Evolutionary conservation across 2,888 invertebrate species (phyloP).

Genomic region (Spodoptera littoralis): DNA sequence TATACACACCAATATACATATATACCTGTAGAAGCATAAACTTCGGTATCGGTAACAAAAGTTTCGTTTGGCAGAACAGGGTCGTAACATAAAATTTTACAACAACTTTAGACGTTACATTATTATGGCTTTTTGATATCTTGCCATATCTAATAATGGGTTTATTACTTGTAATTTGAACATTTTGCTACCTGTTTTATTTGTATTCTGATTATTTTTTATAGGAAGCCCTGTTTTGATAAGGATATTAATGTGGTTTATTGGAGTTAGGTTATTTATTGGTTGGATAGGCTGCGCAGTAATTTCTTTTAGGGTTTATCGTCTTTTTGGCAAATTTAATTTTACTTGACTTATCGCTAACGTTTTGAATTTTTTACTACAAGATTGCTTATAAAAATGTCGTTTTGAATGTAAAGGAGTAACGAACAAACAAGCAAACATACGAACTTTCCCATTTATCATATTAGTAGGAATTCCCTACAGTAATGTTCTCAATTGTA

Average conservation of each 20-base stretch:
- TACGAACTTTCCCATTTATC: too few relatives aligned
- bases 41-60: slow-evolving; percentile 76
- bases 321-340: too few relatives aligned
- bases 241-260: background rate
- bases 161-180: slow-evolving; percentile 80
- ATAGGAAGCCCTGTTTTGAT: slow-evolving; percentile 8
- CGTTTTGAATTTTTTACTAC: too few relatives aligned
- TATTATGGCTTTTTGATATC: slow-evolving; percentile 85
- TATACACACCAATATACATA: slow-evolving; percentile 22
- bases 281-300: too few relatives aligned
- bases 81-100: slow-evolving; percentile 86
- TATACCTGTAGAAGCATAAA: slow-evolving; percentile 69
- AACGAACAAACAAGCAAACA: too few relatives aligned
- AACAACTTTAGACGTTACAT: slow-evolving; percentile 82
- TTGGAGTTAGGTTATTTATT: too few relatives aligned
- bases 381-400: too few relatives aligned
- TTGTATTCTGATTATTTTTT: slow-evolving; percentile 50
- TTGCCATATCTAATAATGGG: slow-evolving; percentile 80
- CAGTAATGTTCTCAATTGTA: too few relatives aligned
- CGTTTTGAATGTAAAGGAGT: too few relatives aligned
- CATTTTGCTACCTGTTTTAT: slow-evolving; percentile 67
- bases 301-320: too few relatives aligned
- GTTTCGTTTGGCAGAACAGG: slow-evolving; percentile 78
- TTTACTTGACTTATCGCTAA: too few relatives aligned
- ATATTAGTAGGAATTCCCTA: too few relatives aligned